Conservation (phyloP, 2,888 invertebrate genomes). For the Dorcus parallelipipedus region DNA sequence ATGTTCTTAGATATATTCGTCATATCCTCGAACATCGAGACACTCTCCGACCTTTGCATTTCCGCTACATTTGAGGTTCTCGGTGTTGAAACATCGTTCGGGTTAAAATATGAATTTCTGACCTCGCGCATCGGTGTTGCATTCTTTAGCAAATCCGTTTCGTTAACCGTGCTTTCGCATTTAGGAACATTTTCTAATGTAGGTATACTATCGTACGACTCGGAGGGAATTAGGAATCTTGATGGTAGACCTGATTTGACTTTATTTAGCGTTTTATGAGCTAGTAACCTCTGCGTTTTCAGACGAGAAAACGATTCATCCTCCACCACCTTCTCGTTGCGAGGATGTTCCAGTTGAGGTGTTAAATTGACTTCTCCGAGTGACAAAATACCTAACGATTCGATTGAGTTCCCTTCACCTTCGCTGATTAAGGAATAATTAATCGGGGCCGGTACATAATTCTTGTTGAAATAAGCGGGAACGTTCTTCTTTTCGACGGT, state of each 20-base stretch:
- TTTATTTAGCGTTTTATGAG: conserved; percentile 30
- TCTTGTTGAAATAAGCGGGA: conserved; percentile 13
- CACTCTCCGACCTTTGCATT: not conserved
- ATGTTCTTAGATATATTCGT: conserved; percentile 31
- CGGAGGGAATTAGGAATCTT: conserved; percentile 30
- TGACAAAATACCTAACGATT: not conserved
- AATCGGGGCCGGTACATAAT: conserved; percentile 3
- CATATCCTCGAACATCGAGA: conserved; percentile 18
- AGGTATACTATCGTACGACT: conserved; percentile 5
- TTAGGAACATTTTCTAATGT: conserved; percentile 5
- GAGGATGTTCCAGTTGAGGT: not conserved
- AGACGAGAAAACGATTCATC: conserved; percentile 5
- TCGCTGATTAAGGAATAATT: not conserved
- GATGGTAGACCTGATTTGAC: conserved; percentile 34
- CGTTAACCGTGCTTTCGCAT: conserved; percentile 38
- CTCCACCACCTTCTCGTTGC: conserved; percentile 1
- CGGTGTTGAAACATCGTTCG: conserved; percentile 11
- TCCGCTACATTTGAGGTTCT: conserved; percentile 4
- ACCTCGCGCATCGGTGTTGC: not conserved
- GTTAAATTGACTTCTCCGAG: not conserved
- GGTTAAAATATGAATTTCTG: conserved; percentile 8
- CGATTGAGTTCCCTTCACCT: too few species aligned
- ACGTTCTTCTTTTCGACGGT: conserved; percentile 42
- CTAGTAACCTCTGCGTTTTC: conserved; percentile 31
- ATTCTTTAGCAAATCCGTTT: conserved; percentile 34